phyloP scores from a whole-genome alignment of 1,140 invertebrate genomes.

The Nasonia vitripennis region DNA sequence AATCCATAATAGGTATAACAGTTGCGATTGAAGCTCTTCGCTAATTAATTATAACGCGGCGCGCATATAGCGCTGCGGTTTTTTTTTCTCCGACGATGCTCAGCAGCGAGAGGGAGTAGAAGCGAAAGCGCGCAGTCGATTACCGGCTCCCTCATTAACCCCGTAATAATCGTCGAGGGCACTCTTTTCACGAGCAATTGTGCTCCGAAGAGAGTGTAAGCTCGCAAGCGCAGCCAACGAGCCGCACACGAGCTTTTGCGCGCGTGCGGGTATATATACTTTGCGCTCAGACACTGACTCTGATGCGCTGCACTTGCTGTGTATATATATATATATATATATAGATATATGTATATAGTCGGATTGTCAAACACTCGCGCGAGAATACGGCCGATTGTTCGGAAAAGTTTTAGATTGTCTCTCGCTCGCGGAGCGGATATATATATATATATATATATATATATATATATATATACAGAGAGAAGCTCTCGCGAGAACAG shows the following conservation, averaged over 20 bases:
- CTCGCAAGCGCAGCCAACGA: conserved; percentile 7
- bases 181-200: conserved; percentile 59
- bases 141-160: conserved; percentile 69
- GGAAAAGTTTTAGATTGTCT: neutral
- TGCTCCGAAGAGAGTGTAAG: conserved; percentile 51
- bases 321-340: too few relatives aligned
- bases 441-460: too few relatives aligned
- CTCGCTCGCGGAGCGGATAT: too few relatives aligned
- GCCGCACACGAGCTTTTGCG: neutral
- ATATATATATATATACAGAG: accelerated
- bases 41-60: conserved; percentile 30
- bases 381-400: neutral
- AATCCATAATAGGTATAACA: neutral
- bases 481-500: too few relatives aligned
- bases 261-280: neutral
- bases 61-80: conserved; percentile 23
- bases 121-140: conserved; percentile 61
- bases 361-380: neutral
- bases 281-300: neutral
- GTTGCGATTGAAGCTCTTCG: neutral
- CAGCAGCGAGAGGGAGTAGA: neutral
- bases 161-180: conserved; percentile 67
- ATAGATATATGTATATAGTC: neutral
- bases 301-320: neutral
- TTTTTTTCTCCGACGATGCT: too few relatives aligned